These are phyloP conservation scores for Rachycentron canadum DNA, from an alignment of 2,797 vertebrate species.

Conservation along the genomic window DNA sequence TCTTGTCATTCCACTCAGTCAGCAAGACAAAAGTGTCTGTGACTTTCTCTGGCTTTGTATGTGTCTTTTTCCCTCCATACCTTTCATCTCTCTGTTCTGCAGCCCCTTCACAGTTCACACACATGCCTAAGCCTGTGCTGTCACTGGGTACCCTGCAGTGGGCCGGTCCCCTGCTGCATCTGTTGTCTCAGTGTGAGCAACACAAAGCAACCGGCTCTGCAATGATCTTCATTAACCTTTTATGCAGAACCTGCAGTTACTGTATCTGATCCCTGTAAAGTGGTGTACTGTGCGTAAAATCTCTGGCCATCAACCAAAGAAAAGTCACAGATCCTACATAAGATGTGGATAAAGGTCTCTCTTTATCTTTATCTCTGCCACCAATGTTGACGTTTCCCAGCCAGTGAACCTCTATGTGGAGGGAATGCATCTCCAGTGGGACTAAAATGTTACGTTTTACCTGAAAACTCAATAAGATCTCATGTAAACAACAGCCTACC, in stretches of 20 bases:
- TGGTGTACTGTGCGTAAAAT: neutral
- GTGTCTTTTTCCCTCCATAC: slow-evolving; percentile 36
- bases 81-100: slow-evolving; percentile 66
- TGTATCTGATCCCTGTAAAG: neutral
- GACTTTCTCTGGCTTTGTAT: slow-evolving; percentile 57
- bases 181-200: slow-evolving; percentile 40
- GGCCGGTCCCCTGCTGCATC: slow-evolving; percentile 44
- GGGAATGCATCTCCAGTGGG: neutral
- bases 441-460: neutral
- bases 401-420: neutral
- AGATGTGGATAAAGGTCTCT: neutral
- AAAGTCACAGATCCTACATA: neutral
- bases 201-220: slow-evolving; percentile 17
- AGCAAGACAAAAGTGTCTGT: slow-evolving; percentile 53
- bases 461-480: slow-evolving; percentile 12
- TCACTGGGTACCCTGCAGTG: slow-evolving; percentile 45
- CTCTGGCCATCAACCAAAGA: neutral
- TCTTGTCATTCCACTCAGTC: slow-evolving; percentile 62
- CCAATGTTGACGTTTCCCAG: neutral
- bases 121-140: slow-evolving; percentile 42
- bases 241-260: slow-evolving; percentile 9
- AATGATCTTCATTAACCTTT: slow-evolving; percentile 47
- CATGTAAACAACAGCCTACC: slow-evolving; percentile 61
- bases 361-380: no score
- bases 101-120: slow-evolving; percentile 56